A percentile compares a stretch with the other conserved stretches of the same genome.
phyloP scores from a whole-genome alignment of 2,113 vertebrate species.

The Speoplatyrhinus poulsoni region DNA sequence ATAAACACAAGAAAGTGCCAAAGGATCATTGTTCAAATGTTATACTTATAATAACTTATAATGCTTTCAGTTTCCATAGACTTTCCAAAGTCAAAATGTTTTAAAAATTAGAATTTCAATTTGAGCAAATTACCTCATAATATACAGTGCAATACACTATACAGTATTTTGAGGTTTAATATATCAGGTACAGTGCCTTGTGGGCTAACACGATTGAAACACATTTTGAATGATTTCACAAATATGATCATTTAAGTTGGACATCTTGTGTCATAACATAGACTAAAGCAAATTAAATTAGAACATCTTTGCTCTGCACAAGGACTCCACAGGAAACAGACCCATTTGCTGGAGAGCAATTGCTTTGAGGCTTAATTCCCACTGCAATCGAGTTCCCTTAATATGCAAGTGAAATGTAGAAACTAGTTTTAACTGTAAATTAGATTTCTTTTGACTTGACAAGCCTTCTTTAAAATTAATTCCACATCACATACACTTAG shows the following conservation, averaged over 20 bases:
- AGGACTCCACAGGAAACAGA: slow-evolving; percentile 33
- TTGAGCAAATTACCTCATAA: slow-evolving; percentile 72
- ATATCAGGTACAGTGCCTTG: slow-evolving; percentile 4
- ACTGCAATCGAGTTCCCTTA: slow-evolving; percentile 33
- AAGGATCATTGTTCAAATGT: too few relatives aligned
- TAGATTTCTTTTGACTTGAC: slow-evolving; percentile 33
- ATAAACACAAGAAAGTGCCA: too few relatives aligned
- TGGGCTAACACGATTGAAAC: neutral
- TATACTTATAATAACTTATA: too few relatives aligned
- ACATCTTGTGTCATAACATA: slow-evolving; percentile 9
- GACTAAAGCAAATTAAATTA: slow-evolving; percentile 39
- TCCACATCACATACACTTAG: slow-evolving; percentile 10
- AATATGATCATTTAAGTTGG: neutral
- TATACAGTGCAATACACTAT: slow-evolving; percentile 56
- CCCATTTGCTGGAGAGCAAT: slow-evolving; percentile 40
- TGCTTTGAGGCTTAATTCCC: slow-evolving; percentile 42
- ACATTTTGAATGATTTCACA: slow-evolving; percentile 14
- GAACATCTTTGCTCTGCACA: slow-evolving; percentile 10
- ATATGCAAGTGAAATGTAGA: slow-evolving; percentile 25
- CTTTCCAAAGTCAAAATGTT: slow-evolving; percentile 41
- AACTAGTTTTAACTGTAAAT: slow-evolving; percentile 29
- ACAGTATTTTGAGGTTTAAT: neutral
- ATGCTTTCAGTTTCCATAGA: too few relatives aligned
- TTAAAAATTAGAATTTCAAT: slow-evolving; percentile 20
- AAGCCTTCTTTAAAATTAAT: slow-evolving; percentile 23